Conservation (phyloP, 92 coral and sea anemone species). For the Porites rus region DNA sequence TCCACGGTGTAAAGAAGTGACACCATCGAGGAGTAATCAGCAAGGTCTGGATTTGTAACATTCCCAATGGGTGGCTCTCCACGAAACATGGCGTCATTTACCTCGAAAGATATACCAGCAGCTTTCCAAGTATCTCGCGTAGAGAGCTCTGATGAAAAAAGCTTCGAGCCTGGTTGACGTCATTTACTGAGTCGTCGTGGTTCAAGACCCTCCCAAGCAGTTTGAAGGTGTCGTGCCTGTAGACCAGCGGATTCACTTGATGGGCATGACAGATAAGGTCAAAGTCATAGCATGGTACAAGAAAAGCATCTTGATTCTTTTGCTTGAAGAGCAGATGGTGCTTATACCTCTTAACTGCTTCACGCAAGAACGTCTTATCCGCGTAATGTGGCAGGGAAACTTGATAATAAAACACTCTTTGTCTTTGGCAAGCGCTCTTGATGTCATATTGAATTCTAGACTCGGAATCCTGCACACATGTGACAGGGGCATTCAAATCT, state of each 20-base stretch:
- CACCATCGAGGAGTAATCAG: conserved; percentile 37
- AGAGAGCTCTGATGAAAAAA: conserved; percentile 26
- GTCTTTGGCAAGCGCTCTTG: conserved; percentile 51
- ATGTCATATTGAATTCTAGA: conserved; percentile 52
- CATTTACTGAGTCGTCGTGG: conserved; percentile 61
- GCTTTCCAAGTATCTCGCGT: conserved; percentile 48
- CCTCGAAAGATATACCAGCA: conserved; percentile 35
- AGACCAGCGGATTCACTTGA: conserved; percentile 57
- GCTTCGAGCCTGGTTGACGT: conserved; percentile 56
- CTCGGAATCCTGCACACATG: conserved; percentile 12
- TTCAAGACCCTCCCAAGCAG: conserved; percentile 45
- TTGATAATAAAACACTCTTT: conserved; percentile 61
- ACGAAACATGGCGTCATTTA: conserved; percentile 71
- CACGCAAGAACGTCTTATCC: conserved; percentile 36
- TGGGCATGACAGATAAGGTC: conserved; percentile 75
- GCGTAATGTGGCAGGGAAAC: conserved; percentile 62
- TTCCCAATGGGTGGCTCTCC: conserved; percentile 50
- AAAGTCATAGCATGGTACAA: conserved; percentile 68
- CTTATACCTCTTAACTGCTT: conserved; percentile 46
- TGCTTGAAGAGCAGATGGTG: conserved; percentile 39
- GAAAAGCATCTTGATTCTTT: conserved; percentile 31
- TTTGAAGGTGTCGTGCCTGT: conserved; percentile 45
- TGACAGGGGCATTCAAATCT: conserved; percentile 52
- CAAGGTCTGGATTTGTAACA: conserved; percentile 5
- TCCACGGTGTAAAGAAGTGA: conserved; percentile 35